Conservation (phyloP, 2,888 invertebrate genomes). For the Ephialtes manifestator region DNA sequence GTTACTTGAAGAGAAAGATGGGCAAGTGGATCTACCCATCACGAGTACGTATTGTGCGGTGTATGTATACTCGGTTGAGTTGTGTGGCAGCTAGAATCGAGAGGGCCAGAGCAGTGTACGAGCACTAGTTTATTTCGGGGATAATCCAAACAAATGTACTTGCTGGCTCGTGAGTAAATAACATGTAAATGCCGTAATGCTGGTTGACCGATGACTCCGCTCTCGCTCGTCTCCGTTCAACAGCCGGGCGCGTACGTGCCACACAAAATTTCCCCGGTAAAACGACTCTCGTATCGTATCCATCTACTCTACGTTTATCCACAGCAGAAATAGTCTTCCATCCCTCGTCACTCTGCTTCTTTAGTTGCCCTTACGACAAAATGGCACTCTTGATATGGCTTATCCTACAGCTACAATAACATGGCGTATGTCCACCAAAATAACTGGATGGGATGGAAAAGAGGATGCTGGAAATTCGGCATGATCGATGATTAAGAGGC, state of each 20-base stretch:
- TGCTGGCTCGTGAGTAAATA: conserved; percentile 85
- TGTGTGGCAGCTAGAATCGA: conserved; percentile 56
- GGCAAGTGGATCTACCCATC: conserved; percentile 64
- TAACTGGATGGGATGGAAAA: neutral
- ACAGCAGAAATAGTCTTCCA: conserved; percentile 5
- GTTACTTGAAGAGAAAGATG: conserved; percentile 70
- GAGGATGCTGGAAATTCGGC: neutral
- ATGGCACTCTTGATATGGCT: neutral
- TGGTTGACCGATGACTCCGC: conserved; percentile 85
- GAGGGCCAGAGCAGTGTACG: conserved; percentile 67
- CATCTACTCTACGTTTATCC: conserved; percentile 13
- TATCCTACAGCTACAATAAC: neutral
- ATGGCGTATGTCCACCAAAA: neutral
- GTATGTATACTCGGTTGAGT: conserved; percentile 46
- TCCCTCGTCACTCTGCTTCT: neutral
- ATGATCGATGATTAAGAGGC: neutral
- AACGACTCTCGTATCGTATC: conserved; percentile 42
- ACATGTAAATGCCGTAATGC: conserved; percentile 86
- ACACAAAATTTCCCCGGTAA: conserved; percentile 72
- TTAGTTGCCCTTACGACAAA: neutral
- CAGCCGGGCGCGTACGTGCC: conserved; percentile 78
- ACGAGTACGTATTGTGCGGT: conserved; percentile 37
- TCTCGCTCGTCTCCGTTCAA: conserved; percentile 68
- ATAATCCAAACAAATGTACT: conserved; percentile 87
- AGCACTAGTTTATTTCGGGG: conserved; percentile 85